Evolutionary conservation across 1,140 invertebrate species (phyloP).

Genomic region (Pseudoatta argentina): DNA sequence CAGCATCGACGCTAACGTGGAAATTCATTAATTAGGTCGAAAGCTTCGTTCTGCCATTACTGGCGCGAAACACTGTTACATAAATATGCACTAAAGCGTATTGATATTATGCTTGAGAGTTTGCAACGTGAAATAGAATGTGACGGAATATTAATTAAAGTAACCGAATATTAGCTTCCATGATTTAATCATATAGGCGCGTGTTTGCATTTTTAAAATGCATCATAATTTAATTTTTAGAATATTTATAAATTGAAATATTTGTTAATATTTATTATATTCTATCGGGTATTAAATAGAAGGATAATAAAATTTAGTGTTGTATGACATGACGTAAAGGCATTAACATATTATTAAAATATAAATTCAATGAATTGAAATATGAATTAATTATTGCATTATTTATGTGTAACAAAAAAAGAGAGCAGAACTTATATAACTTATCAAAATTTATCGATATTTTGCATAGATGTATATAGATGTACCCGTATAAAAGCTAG

Average conservation of each 20-base stretch:
- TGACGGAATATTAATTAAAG: constrained; percentile 39
- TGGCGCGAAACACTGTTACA: constrained; percentile 31
- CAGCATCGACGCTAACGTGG: constrained; percentile 34
- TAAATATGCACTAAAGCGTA: constrained; percentile 39
- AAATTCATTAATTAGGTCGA: constrained; percentile 55
- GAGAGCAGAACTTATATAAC: background rate
- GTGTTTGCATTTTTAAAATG: background rate
- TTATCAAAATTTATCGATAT: constrained; percentile 12
- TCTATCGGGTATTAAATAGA: background rate
- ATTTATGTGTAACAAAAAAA: background rate
- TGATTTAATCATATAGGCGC: constrained; percentile 7
- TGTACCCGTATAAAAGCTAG: background rate
- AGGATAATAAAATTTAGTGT: background rate
- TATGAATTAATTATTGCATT: background rate
- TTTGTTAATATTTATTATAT: constrained; percentile 13
- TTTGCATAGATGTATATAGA: background rate
- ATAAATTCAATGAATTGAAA: background rate
- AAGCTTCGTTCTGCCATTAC: constrained; percentile 23
- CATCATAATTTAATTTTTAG: constrained; percentile 18
- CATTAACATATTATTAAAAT: background rate
- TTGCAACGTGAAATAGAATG: constrained; percentile 16
- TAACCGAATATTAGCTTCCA: constrained; percentile 44
- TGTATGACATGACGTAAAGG: background rate
- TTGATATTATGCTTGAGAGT: constrained; percentile 30
- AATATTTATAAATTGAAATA: constrained; percentile 8